Percentiles rank a stretch among this genome's conserved stretches.
Conservation (phyloP, 1,140 invertebrate genomes). For the Cotesia typhae region DNA sequence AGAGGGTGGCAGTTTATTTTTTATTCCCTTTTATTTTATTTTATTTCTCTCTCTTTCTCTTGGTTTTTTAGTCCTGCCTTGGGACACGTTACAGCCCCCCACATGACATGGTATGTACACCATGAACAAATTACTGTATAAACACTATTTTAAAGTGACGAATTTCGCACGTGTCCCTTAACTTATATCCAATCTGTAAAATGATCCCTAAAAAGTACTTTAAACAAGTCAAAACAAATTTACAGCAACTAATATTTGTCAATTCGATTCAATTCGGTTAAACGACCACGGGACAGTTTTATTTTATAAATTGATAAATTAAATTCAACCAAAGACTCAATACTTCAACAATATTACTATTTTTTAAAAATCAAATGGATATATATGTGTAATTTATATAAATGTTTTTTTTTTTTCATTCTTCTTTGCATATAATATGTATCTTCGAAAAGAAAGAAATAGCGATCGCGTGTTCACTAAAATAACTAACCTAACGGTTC, state of each 20-base stretch:
- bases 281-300: no score
- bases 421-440: no score
- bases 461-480: slow-evolving; percentile 26
- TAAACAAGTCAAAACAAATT: neutral
- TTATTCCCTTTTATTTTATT: slow-evolving; percentile 13
- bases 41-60: neutral
- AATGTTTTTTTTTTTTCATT: slow-evolving; percentile 10
- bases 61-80: neutral
- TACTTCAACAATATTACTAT: no score
- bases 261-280: no score
- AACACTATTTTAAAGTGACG: slow-evolving; percentile 36
- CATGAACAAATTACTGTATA: slow-evolving; percentile 26
- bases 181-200: slow-evolving; percentile 20
- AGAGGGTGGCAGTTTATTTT: slow-evolving; percentile 23
- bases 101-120: neutral
- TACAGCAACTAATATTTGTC: neutral
- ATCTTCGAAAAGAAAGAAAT: neutral
- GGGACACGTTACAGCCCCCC: slow-evolving; percentile 18
- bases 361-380: no score
- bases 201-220: slow-evolving; percentile 24
- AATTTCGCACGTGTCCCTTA: slow-evolving; percentile 29
- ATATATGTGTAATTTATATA: slow-evolving; percentile 10
- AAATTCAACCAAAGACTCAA: no score
- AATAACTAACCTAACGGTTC: slow-evolving; percentile 14
- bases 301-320: no score